A percentile compares a stretch with the other conserved stretches of the same genome.
Conservation (phyloP, 1,140 invertebrate species). For the Latrodectus geometricus region DNA sequence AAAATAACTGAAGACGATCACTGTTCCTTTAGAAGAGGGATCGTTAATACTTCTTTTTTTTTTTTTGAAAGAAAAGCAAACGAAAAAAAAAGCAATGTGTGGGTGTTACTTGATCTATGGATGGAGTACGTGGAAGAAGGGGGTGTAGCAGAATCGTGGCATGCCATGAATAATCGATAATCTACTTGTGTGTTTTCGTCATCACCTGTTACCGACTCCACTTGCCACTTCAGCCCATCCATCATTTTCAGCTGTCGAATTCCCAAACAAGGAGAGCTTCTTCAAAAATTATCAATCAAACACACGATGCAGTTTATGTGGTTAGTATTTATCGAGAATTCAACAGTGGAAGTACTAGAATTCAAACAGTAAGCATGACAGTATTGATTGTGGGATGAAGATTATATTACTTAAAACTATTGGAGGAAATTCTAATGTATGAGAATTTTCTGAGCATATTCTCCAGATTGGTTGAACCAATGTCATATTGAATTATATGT, state of each 20-base stretch:
- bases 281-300: slow-evolving; percentile 22
- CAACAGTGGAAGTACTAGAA: background rate
- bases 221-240: slow-evolving; percentile 14
- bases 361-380: background rate
- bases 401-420: too few relatives aligned
- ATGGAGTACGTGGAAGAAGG: background rate
- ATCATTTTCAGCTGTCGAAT: slow-evolving; percentile 2
- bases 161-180: slow-evolving; percentile 4
- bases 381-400: background rate
- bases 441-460: too few relatives aligned
- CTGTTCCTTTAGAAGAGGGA: too few relatives aligned
- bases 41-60: too few relatives aligned
- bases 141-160: background rate
- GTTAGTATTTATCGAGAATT: background rate
- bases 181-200: slow-evolving; percentile 11
- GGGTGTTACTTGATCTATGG: background rate
- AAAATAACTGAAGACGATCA: too few relatives aligned
- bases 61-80: background rate
- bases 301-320: background rate
- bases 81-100: background rate
- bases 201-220: slow-evolving; percentile 19
- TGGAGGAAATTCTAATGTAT: too few relatives aligned
- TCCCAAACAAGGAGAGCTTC: background rate
- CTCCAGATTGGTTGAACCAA: too few relatives aligned
- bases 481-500: too few relatives aligned